phyloP scores from a whole-genome alignment of 2,797 vertebrate genomes.

The Sardinella longiceps region DNA sequence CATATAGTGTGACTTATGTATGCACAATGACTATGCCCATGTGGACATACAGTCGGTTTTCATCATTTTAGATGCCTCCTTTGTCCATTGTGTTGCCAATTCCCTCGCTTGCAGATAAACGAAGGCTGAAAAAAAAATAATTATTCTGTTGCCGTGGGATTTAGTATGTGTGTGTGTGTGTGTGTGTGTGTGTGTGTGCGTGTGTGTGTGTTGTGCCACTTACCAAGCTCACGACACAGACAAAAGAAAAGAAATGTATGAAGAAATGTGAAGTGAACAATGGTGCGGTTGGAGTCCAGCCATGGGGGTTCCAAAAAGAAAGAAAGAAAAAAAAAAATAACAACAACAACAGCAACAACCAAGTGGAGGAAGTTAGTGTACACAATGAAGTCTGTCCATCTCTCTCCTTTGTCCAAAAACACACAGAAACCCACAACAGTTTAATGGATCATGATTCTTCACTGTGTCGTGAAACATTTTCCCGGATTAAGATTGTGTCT shows the following conservation, averaged over 20 bases:
- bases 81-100: background rate
- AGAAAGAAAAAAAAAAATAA: background rate
- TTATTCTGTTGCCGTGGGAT: background rate
- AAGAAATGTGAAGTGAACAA: background rate
- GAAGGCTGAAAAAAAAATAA: background rate
- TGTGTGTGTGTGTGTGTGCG: constrained; percentile 4
- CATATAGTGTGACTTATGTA: background rate
- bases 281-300: background rate
- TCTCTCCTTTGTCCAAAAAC: background rate
- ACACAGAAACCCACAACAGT: background rate
- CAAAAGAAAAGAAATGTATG: background rate
- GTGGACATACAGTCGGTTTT: background rate
- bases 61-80: background rate
- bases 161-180: background rate
- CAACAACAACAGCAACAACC: background rate
- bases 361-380: background rate
- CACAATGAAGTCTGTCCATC: background rate
- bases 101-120: background rate
- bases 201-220: background rate
- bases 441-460: constrained; percentile 44
- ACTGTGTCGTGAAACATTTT: constrained; percentile 43
- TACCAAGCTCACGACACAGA: background rate
- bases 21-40: background rate
- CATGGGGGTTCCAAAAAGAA: background rate
- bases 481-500: constrained; percentile 34